Conservation (phyloP, 1,140 invertebrate species). For the Ditylenchus dipsaci region DNA sequence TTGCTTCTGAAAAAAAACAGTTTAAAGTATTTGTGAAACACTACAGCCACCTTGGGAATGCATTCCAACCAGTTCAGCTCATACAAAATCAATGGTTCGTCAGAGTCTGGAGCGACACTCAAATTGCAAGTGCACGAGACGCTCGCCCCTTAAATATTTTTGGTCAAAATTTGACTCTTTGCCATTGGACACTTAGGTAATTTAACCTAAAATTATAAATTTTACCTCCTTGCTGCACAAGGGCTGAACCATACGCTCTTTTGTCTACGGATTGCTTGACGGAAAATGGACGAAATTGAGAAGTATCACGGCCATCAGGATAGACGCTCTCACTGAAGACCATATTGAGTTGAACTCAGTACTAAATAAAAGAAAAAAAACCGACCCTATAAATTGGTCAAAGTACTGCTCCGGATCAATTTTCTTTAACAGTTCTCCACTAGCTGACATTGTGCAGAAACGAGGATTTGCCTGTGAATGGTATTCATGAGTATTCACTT, state of each 20-base stretch:
- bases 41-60: conserved; percentile 30
- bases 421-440: conserved; percentile 16
- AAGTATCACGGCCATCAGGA: conserved; percentile 23
- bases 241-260: conserved; percentile 26
- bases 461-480: too few species aligned
- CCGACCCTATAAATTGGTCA: conserved; percentile 13
- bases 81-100: conserved; percentile 16
- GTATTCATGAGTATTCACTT: too few species aligned
- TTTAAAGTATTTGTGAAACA: not conserved
- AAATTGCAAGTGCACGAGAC: conserved; percentile 24
- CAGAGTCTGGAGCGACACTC: conserved; percentile 29
- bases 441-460: not conserved
- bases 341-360: not conserved
- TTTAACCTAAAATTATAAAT: too few species aligned
- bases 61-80: conserved; percentile 25
- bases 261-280: conserved; percentile 3
- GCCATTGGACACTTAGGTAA: too few species aligned
- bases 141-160: too few species aligned
- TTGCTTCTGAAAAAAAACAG: conserved; percentile 20
- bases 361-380: not conserved
- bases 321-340: conserved; percentile 19
- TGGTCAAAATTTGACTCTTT: too few species aligned
- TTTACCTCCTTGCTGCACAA: conserved; percentile 31
- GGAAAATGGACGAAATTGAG: conserved; percentile 22
- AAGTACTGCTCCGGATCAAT: conserved; percentile 16